Evolutionary conservation across 2,113 vertebrate species (phyloP).

Genomic region (Typhlomys cinereus): DNA sequence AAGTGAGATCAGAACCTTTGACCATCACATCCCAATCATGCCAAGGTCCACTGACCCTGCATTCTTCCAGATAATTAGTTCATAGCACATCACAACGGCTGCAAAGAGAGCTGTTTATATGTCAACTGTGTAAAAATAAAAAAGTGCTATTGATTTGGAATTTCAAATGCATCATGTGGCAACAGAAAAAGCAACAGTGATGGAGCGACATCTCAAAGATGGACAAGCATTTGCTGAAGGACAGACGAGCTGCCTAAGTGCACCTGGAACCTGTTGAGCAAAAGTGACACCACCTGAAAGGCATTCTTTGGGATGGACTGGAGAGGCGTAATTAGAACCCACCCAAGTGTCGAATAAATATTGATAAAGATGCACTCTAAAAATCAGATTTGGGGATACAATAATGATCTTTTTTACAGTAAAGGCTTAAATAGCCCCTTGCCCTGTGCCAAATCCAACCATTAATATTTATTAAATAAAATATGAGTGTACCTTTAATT

Average conservation of each 20-base stretch:
- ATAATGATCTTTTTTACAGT: conserved; percentile 85
- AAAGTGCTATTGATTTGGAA: conserved; percentile 85
- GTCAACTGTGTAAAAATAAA: conserved; percentile 85
- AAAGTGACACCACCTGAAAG: conserved; percentile 61
- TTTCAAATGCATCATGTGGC: conserved; percentile 74
- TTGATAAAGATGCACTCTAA: conserved; percentile 79
- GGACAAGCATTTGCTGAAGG: conserved; percentile 75
- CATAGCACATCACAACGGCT: conserved; percentile 91
- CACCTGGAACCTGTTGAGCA: conserved; percentile 70
- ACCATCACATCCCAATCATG: conserved; percentile 82
- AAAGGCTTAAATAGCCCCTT: conserved; percentile 84
- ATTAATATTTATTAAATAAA: conserved; percentile 86
- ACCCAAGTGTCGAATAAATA: conserved; percentile 68
- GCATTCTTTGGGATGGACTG: conserved; percentile 37
- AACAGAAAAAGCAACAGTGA: conserved; percentile 72
- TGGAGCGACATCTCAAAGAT: conserved; percentile 53
- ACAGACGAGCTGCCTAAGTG: conserved; percentile 74
- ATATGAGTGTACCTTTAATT: conserved; percentile 83
- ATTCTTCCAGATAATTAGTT: conserved; percentile 91
- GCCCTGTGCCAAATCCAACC: conserved; percentile 78
- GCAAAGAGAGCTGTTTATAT: conserved; percentile 86
- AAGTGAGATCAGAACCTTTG: conserved; percentile 83
- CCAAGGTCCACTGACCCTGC: conserved; percentile 89
- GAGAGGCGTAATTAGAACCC: conserved; percentile 77
- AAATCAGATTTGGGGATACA: conserved; percentile 80